Evolutionary conservation across 2,888 invertebrate genomes (phyloP).

Genomic region (Smittia sp.): DNA sequence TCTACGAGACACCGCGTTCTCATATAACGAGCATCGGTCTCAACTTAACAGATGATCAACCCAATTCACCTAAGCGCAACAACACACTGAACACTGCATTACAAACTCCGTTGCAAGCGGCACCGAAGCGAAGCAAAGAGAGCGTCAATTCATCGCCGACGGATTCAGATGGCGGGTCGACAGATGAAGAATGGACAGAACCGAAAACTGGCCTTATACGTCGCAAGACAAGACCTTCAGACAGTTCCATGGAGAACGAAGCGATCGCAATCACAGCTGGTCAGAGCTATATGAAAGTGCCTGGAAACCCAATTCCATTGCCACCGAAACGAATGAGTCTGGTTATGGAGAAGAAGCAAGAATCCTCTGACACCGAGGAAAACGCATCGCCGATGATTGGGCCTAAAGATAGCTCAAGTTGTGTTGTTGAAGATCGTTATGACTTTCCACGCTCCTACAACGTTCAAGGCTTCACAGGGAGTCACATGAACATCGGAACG

Average conservation of each 20-base stretch:
- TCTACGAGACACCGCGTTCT: slow-evolving; percentile 56
- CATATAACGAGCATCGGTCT: slow-evolving; percentile 52
- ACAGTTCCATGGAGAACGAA: slow-evolving; percentile 60
- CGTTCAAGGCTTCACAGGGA: slow-evolving; percentile 51
- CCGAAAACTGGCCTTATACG: slow-evolving; percentile 47
- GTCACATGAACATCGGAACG: slow-evolving; percentile 45
- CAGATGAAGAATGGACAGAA: slow-evolving; percentile 65
- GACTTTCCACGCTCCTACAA: slow-evolving; percentile 71
- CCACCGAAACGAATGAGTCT: slow-evolving; percentile 65
- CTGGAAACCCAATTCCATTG: slow-evolving; percentile 62
- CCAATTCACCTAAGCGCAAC: slow-evolving; percentile 53
- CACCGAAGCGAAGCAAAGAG: slow-evolving; percentile 48
- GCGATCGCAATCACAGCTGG: slow-evolving; percentile 57
- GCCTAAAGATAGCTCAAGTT: slow-evolving; percentile 49
- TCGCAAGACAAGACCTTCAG: slow-evolving; percentile 56
- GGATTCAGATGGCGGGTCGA: slow-evolving; percentile 67
- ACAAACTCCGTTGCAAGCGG: background rate
- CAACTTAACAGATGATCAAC: slow-evolving; percentile 54
- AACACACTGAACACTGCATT: slow-evolving; percentile 47
- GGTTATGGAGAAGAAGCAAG: slow-evolving; percentile 47
- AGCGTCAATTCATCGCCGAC: slow-evolving; percentile 59
- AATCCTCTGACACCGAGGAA: slow-evolving; percentile 54
- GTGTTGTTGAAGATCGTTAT: slow-evolving; percentile 59
- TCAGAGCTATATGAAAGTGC: slow-evolving; percentile 59
- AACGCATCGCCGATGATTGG: slow-evolving; percentile 53